Base-by-base conservation (phyloP, 2,888 invertebrate species). In the Scaptomyza parva region DNA sequence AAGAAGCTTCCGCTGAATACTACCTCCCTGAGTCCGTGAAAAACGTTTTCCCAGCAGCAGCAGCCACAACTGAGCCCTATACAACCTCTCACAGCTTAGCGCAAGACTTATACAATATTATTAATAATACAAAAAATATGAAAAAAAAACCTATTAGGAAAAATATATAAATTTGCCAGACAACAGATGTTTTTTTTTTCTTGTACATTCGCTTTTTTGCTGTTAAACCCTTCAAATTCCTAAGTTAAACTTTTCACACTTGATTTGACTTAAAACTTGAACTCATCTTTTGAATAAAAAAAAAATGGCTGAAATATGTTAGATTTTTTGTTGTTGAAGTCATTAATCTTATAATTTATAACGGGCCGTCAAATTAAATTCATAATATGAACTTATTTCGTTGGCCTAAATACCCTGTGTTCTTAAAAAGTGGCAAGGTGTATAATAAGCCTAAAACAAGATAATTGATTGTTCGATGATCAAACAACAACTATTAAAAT, bases 11-110 rank as follows among this genome's bases (percentile, higher is more conserved):
- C 81, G 77, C 28, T 2, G 0, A 3, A 8, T 8, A 1, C 35
- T 20, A 37, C n/a, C 22, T 22, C 17, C 41, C 26, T n/a, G 60
- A 64, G 85, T 82, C 88, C 87, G 82, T 82, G 82, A 88, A 82
- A 86, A 80, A 72, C 69, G 20, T 51, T 65, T 79, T 85, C 81
- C 87, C 86, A 86, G 72, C 86, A 79, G 66, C 84, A 71, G 58
- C 43, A 20, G 35, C 40, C 61, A 67, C 68, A 73, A 73, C 35
- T 24, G 11, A 47, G 73, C 71, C 72, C 77, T 66, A n/a, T n/a
- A 48, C 57, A 40, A 40, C 40, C 26, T 43, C 48, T 51, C 35
- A 7, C 39, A 39, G 41, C 51, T 51, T 52, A 5, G 26, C 45
- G n/a, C 24, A 43, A 64, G 40, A 24, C 66, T 74, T 76, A 74